Evolutionary conservation across 2,113 vertebrate species (phyloP).

Genomic region (Dicentrarchus labrax): DNA sequence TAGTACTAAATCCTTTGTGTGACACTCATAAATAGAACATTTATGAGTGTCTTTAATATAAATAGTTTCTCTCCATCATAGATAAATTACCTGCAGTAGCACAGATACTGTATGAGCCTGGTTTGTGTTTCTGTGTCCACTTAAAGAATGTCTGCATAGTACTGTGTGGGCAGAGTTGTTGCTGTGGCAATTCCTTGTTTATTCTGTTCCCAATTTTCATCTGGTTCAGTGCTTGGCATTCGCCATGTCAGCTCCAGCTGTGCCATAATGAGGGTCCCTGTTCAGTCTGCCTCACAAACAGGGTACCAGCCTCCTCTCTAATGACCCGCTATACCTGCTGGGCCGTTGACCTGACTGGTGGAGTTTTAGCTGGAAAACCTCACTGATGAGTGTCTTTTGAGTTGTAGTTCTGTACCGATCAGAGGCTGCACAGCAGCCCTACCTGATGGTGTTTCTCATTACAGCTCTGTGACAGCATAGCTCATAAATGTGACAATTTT

Average conservation of each 20-base stretch:
- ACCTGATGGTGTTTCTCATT: not conserved
- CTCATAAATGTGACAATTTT: not conserved
- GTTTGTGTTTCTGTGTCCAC: not conserved
- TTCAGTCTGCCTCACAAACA: constrained; percentile 34
- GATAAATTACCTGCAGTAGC: no score
- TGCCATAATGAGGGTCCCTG: constrained; percentile 63
- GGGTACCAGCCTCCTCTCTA: constrained; percentile 22
- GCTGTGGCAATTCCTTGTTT: constrained; percentile 49
- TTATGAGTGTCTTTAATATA: not conserved
- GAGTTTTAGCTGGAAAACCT: not conserved
- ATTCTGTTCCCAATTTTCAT: constrained; percentile 48
- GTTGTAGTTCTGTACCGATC: not conserved
- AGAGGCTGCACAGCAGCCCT: not conserved
- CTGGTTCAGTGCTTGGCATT: constrained; percentile 54
- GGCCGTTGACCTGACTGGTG: not conserved
- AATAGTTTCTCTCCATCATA: no score
- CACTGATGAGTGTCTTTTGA: constrained; percentile 8
- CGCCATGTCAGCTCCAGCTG: constrained; percentile 64
- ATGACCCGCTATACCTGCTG: constrained; percentile 41
- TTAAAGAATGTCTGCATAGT: not conserved
- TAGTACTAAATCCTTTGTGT: not conserved
- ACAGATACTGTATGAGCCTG: no score
- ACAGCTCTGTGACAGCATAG: not conserved
- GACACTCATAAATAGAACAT: not conserved
- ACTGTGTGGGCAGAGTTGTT: constrained; percentile 36